Evolutionary conservation across 2,888 invertebrate genomes (phyloP).

Genomic region (Galeruca laticollis): DNA sequence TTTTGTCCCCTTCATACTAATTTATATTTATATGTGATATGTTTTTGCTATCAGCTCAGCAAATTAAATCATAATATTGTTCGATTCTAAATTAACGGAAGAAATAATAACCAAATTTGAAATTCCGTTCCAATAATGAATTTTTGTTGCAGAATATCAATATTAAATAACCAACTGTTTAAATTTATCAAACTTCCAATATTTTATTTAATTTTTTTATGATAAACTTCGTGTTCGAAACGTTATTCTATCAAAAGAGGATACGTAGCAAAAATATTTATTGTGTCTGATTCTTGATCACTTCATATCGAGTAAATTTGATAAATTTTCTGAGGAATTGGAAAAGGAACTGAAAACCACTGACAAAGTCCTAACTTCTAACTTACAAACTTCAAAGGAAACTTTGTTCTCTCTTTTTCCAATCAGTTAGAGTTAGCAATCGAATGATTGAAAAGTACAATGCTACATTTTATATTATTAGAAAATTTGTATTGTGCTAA

Average conservation of each 20-base stretch:
- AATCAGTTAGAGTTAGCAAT: slow-evolving; percentile 57
- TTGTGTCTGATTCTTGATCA: slow-evolving; percentile 21
- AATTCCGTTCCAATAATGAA: too few relatives aligned
- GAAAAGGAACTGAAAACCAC: slow-evolving; percentile 46
- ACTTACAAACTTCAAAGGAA: slow-evolving; percentile 57
- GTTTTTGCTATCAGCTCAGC: too few relatives aligned
- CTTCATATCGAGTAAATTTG: slow-evolving; percentile 2
- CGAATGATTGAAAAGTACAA: slow-evolving; percentile 5
- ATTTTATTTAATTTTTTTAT: not conserved
- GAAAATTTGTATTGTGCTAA: not conserved
- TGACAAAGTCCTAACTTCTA: slow-evolving; percentile 55
- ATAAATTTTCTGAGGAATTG: slow-evolving; percentile 41
- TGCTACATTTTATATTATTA: not conserved
- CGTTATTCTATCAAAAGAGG: not conserved
- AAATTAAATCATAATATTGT: too few relatives aligned
- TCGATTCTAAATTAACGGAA: too few relatives aligned
- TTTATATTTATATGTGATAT: too few relatives aligned
- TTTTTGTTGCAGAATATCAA: too few relatives aligned
- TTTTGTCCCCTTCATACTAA: too few relatives aligned
- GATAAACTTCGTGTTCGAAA: not conserved
- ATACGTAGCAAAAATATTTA: slow-evolving; percentile 42
- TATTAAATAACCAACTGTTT: not conserved
- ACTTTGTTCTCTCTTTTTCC: slow-evolving; percentile 57
- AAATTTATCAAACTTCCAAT: not conserved
- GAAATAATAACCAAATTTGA: too few relatives aligned